Evolutionary conservation across 2,113 vertebrate species (phyloP), one percentile per base, ranked within the genome.

Genomic region (Galemys pyrenaicus): DNA sequence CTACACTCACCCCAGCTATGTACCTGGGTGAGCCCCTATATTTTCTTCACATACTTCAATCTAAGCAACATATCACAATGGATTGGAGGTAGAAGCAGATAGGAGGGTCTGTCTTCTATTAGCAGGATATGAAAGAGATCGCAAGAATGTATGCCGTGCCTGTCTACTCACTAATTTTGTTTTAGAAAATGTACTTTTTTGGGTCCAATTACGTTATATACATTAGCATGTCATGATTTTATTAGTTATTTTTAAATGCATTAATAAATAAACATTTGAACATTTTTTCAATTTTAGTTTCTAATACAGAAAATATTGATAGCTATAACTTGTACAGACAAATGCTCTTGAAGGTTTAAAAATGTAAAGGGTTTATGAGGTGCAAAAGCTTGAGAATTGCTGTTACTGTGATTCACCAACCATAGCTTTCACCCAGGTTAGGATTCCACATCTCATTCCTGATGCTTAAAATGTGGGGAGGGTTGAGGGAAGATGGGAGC

Each of bases 201-300:
- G 49, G 6, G 9, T 11, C 46, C 35, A 6, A 83, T 49, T 9
- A 44, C 5, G 22, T 68, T 89, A 94, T 20, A 51, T 93, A 68
- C 60, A 17, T 17, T 73, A 87, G 58, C 8, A 46, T 80, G 32
- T 62, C 74, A 79, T 68, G 20, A 73, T 10, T 73, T 87, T 89
- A 74, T 58, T 71, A 70, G 51, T 28, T 78, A 64, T 71, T 96
- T 71, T 65, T 75, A 90, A 90, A 54, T 79, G 26, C 64, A 22
- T 73, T 56, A 86, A 84, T 58, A 85, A 83, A 77, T 54, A 41
- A 39, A 22, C 65, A 58, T 86, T 79, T 83, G 17, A 74, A 74
- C 44, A 30, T 51, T 70, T 68, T 77, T 16, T 87, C 44, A 46
- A 32, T 65, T 86, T 93, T 60, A 30, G 46, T 74, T 96, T 90